These are phyloP conservation scores for Crotalus horridus DNA, from an alignment of 2,113 vertebrate genomes.

Conservation along the genomic window DNA sequence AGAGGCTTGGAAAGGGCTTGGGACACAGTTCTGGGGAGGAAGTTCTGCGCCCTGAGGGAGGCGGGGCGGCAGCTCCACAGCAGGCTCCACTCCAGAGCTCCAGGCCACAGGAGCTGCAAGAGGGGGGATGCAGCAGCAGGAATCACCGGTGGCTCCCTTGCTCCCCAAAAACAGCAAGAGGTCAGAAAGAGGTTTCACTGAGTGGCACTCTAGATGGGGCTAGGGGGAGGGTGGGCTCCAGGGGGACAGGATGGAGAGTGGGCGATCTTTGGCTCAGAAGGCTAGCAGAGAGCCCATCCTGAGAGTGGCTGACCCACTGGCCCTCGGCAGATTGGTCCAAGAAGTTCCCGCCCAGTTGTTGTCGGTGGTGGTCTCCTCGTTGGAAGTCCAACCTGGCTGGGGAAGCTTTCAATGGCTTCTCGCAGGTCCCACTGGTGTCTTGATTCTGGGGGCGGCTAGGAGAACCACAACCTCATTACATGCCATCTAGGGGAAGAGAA, in stretches of 20 bases:
- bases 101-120: background rate
- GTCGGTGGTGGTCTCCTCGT: background rate
- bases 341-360: constrained; percentile 65
- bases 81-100: background rate
- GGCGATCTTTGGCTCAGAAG: constrained; percentile 46
- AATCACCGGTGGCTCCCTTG: background rate
- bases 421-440: constrained; percentile 51
- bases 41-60: too few species aligned
- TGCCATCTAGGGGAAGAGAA: background rate
- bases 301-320: constrained; percentile 62
- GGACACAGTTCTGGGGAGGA: too few species aligned
- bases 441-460: constrained; percentile 69
- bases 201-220: background rate
- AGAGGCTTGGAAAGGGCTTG: background rate
- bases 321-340: constrained; percentile 72
- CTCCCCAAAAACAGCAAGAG: background rate
- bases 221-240: background rate
- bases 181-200: constrained; percentile 18
- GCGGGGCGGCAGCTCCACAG: background rate
- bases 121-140: too few species aligned
- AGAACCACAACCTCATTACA: background rate
- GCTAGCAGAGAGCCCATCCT: constrained; percentile 40
- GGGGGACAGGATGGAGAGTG: constrained; percentile 12
- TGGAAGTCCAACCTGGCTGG: background rate
- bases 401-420: background rate